Evolutionary conservation across 2,113 vertebrate species (phyloP).

Genomic region (Lagenorhynchus albirostris): DNA sequence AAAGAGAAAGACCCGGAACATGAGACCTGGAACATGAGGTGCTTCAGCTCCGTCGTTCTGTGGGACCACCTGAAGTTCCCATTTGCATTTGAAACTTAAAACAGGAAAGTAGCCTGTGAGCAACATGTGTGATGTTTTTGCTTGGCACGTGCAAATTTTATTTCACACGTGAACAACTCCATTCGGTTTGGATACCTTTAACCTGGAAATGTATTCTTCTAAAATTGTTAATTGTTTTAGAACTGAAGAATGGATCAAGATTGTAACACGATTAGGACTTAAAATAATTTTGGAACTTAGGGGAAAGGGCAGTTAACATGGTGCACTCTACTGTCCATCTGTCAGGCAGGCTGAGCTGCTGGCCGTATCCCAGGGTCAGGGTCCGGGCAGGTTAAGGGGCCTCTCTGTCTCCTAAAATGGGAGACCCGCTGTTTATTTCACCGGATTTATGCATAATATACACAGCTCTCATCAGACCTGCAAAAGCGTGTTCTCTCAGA

Average conservation of each 20-base stretch:
- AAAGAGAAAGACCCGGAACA: accelerated
- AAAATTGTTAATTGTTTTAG: background rate
- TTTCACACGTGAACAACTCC: background rate
- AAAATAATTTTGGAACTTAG: background rate
- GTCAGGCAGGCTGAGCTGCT: accelerated
- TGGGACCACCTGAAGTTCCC: background rate
- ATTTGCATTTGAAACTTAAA: background rate
- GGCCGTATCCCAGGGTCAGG: accelerated
- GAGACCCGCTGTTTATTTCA: accelerated
- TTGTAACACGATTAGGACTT: too few species aligned
- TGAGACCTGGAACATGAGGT: accelerated
- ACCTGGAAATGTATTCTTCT: background rate
- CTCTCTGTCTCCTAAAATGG: accelerated
- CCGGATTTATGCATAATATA: accelerated
- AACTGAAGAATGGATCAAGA: background rate
- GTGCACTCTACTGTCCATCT: accelerated
- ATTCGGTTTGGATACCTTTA: background rate
- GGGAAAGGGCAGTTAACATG: accelerated
- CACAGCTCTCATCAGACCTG: background rate
- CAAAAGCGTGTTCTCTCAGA: background rate
- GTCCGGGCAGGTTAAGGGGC: accelerated
- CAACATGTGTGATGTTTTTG: accelerated
- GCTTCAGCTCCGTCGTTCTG: accelerated
- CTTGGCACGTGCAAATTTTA: accelerated
- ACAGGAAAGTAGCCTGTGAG: background rate